A percentile compares a stretch with the other conserved stretches of the same genome.
Evolutionary conservation across 2,113 vertebrate genomes (phyloP).

Genomic region (Odontesthes bonariensis): DNA sequence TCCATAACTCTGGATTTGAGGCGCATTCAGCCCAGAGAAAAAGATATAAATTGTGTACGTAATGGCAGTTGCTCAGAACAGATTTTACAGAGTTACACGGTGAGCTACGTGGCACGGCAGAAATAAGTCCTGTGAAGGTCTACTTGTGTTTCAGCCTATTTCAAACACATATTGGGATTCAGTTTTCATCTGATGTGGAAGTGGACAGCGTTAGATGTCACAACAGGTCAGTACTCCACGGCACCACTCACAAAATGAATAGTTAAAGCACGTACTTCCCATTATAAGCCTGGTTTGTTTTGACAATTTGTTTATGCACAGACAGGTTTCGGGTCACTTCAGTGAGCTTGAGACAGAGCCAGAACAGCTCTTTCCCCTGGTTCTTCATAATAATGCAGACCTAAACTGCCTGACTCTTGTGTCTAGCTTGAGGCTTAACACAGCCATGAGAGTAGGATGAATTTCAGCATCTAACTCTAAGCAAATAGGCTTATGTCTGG

Average conservation of each 20-base stretch:
- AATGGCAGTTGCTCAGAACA: background rate
- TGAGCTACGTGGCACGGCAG: too few species aligned
- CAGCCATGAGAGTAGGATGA: slow-evolving; percentile 5
- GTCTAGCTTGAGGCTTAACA: background rate
- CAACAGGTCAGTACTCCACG: background rate
- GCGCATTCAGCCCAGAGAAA: background rate
- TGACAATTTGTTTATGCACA: background rate
- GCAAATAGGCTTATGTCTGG: slow-evolving; percentile 8
- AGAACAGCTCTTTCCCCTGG: background rate
- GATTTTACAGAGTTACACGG: too few species aligned
- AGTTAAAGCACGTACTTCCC: background rate
- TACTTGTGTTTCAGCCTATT: background rate
- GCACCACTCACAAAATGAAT: background rate
- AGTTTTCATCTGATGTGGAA: background rate
- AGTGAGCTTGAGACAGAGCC: slow-evolving; percentile 7
- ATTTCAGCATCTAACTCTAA: background rate
- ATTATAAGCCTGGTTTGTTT: background rate
- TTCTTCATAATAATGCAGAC: background rate
- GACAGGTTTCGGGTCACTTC: slow-evolving; percentile 1
- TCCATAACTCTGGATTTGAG: slow-evolving; percentile 28
- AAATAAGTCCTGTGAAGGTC: background rate
- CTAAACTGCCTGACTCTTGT: background rate
- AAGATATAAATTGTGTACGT: background rate
- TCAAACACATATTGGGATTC: background rate
- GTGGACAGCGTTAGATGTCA: background rate